Conservation (phyloP, 2,113 vertebrate species). For the Dromaius novaehollandiae region DNA sequence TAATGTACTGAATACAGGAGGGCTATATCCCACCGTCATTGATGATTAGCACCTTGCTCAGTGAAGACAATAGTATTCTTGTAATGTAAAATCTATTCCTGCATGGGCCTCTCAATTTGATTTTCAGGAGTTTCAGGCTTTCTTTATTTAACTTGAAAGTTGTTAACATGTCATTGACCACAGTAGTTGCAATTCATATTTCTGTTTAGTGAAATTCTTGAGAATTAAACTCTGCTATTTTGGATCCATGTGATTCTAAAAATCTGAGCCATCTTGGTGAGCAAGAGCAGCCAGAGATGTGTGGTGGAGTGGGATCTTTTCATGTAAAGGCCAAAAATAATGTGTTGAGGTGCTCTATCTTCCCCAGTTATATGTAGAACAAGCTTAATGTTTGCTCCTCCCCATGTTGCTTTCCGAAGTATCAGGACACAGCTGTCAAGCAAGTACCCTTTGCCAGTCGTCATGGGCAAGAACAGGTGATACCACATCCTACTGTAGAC, state of each 20-base stretch:
- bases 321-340: background rate
- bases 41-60: background rate
- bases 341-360: background rate
- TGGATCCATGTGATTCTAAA: background rate
- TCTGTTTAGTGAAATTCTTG: background rate
- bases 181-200: background rate
- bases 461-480: background rate
- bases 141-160: background rate
- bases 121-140: background rate
- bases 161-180: background rate
- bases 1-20: background rate
- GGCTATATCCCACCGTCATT: background rate
- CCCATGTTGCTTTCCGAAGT: background rate
- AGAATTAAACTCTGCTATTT: background rate
- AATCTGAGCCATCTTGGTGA: background rate
- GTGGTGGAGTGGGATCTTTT: background rate
- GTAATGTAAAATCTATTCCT: background rate
- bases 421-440: background rate
- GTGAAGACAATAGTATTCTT: background rate
- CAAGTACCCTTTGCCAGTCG: background rate
- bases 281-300: background rate
- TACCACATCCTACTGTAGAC: background rate
- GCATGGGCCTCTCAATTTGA: background rate
- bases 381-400: background rate
- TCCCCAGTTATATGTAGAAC: background rate